These are phyloP conservation scores for Podotricha telesiphe DNA, from an alignment of 2,888 invertebrate species.

Conservation along the genomic window DNA sequence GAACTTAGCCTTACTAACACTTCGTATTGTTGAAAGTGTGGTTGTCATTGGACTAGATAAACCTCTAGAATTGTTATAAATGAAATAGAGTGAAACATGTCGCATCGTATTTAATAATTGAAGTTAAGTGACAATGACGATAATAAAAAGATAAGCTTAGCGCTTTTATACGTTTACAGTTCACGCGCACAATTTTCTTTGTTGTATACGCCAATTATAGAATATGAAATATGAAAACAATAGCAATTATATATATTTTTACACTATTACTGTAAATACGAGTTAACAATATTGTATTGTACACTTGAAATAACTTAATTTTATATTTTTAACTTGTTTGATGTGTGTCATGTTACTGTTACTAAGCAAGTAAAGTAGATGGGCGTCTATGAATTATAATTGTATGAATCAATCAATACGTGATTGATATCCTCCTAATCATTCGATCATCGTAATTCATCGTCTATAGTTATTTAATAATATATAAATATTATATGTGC, in stretches of 20 bases:
- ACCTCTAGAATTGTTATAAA: slow-evolving; percentile 3
- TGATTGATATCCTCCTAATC: not conserved
- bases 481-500: not conserved
- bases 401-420: not conserved
- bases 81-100: slow-evolving; percentile 8
- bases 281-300: slow-evolving; percentile 24
- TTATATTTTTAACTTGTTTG: slow-evolving; percentile 21
- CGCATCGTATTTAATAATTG: slow-evolving; percentile 15
- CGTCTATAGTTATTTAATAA: too few species aligned
- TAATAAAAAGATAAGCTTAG: not conserved
- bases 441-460: too few species aligned
- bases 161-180: not conserved
- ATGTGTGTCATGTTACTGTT: slow-evolving; percentile 32
- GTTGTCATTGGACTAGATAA: not conserved
- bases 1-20: not conserved
- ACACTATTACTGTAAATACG: slow-evolving; percentile 30
- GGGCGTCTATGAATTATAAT: slow-evolving; percentile 6
- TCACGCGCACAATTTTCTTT: slow-evolving; percentile 18
- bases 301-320: slow-evolving; percentile 12
- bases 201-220: slow-evolving; percentile 15
- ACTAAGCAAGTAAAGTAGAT: slow-evolving; percentile 17
- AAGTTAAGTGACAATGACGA: slow-evolving; percentile 4
- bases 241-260: slow-evolving; percentile 27
- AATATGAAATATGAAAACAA: slow-evolving; percentile 10
- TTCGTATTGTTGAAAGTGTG: not conserved